phyloP scores from a whole-genome alignment of 2,113 vertebrate species.

The Oceanites oceanicus region DNA sequence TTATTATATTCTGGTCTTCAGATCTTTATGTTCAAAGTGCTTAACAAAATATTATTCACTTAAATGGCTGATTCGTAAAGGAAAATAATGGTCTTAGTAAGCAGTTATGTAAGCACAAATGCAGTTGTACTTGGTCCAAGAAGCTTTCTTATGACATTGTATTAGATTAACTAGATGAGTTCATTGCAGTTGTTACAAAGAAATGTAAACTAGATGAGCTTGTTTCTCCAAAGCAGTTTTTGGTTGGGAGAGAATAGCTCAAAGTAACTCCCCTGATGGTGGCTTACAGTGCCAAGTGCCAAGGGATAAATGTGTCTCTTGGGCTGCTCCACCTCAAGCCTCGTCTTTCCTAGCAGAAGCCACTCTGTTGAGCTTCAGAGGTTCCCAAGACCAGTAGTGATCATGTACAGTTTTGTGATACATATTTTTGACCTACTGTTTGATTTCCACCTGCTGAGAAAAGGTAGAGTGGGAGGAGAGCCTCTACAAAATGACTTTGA shows the following conservation, averaged over 20 bases:
- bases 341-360: not conserved
- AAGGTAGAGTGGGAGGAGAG: not conserved
- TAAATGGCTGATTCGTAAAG: not conserved
- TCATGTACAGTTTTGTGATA: not conserved
- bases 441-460: not conserved
- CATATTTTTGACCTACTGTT: not conserved
- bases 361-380: not conserved
- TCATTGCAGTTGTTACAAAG: not conserved
- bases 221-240: not conserved
- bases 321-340: not conserved
- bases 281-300: not conserved
- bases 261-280: not conserved
- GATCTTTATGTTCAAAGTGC: not conserved
- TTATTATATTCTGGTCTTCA: not conserved
- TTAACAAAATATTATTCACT: not conserved
- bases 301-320: not conserved
- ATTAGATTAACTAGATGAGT: not conserved
- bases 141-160: not conserved
- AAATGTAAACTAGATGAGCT: not conserved
- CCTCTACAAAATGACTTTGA: not conserved
- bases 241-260: not conserved
- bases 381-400: not conserved
- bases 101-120: not conserved
- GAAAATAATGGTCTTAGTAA: not conserved
- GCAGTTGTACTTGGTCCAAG: not conserved